Conservation (phyloP, 1,140 invertebrate species). For the Pseudoatta argentina region DNA sequence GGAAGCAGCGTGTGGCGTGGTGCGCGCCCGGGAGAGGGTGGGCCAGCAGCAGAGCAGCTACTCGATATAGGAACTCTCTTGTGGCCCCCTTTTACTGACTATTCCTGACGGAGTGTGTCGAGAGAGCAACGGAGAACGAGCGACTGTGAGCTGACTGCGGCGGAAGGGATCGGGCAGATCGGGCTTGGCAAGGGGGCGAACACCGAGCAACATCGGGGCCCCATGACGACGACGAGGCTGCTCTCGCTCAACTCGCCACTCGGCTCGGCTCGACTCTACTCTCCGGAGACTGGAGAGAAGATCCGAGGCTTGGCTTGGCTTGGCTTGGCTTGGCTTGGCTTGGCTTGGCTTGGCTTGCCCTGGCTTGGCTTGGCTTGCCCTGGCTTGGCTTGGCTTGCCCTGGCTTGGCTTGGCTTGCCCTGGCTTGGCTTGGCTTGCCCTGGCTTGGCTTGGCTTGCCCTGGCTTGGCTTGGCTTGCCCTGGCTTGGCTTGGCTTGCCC, state of each 20-base stretch:
- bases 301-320: conserved; percentile 75
- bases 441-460: conserved; percentile 75
- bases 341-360: conserved; percentile 72
- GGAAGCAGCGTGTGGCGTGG: conserved; percentile 71
- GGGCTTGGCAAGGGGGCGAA: conserved; percentile 39
- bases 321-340: conserved; percentile 75
- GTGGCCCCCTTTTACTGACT: conserved; percentile 70
- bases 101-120: conserved; percentile 70
- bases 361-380: too few relatives aligned
- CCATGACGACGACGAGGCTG: conserved; percentile 40
- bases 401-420: conserved; percentile 75
- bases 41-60: conserved; percentile 66
- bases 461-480: conserved; percentile 75
- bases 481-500: conserved; percentile 75
- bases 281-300: conserved; percentile 48
- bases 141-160: conserved; percentile 4
- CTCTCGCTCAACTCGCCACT: conserved; percentile 28
- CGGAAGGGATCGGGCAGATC: conserved; percentile 2
- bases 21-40: conserved; percentile 83
- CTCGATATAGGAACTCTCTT: conserved; percentile 69
- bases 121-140: conserved; percentile 64
- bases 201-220: background rate
- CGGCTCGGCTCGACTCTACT: conserved; percentile 3
- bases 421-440: conserved; percentile 75
- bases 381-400: conserved; percentile 75